Conservation (phyloP, 1,140 invertebrate genomes). For the Cylas formicarius region DNA sequence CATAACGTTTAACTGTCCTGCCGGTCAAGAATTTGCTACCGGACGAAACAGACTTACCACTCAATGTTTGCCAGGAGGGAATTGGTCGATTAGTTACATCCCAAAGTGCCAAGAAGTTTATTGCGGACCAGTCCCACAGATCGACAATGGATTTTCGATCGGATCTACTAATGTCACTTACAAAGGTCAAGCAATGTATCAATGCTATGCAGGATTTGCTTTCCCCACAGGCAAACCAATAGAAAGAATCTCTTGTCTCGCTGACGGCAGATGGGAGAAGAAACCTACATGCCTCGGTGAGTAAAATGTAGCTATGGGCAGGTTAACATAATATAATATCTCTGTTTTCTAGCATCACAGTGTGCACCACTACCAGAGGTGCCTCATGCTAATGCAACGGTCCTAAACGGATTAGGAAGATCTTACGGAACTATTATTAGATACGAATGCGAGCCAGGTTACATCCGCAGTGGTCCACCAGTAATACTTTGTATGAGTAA, state of each 20-base stretch:
- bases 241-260: conserved; percentile 82
- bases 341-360: conserved; percentile 66
- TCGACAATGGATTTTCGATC: conserved; percentile 94
- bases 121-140: conserved; percentile 94
- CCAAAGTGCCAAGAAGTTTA: conserved; percentile 96
- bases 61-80: conserved; percentile 80
- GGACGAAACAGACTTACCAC: conserved; percentile 77
- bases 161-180: conserved; percentile 93
- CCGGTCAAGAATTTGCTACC: conserved; percentile 91
- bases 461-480: conserved; percentile 77
- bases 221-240: conserved; percentile 81
- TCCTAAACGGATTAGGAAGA: conserved; percentile 87
- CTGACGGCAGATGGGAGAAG: conserved; percentile 84
- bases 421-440: conserved; percentile 93
- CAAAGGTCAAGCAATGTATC: conserved; percentile 85
- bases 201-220: conserved; percentile 93
- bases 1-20: conserved; percentile 84
- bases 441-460: conserved; percentile 92
- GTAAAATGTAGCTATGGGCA: conserved; percentile 20
- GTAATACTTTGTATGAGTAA: conserved; percentile 93
- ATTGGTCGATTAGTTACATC: conserved; percentile 89
- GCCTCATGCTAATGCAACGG: conserved; percentile 76
- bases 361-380: conserved; percentile 86
- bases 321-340: neutral
- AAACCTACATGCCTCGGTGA: conserved; percentile 80